A percentile compares a stretch with the other conserved stretches of the same genome.
These are phyloP conservation scores for Bugula neritina DNA, from an alignment of 2,888 invertebrate species.

Conservation along the genomic window DNA sequence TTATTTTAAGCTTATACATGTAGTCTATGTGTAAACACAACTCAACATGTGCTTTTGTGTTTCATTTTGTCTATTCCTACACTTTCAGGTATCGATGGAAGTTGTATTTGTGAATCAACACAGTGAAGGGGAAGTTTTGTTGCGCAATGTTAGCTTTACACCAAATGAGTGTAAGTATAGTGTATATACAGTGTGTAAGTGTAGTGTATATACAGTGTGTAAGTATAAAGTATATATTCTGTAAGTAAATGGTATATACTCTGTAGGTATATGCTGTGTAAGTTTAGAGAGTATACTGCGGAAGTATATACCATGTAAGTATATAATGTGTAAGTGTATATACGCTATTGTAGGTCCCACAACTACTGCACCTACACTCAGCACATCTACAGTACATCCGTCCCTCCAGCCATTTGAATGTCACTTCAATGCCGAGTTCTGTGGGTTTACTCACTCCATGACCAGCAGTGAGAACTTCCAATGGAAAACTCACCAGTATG, in stretches of 20 bases:
- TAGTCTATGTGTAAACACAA: too few relatives aligned
- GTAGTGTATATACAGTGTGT: too few relatives aligned
- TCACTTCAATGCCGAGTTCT: conserved; percentile 1
- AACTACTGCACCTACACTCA: background rate
- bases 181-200: background rate
- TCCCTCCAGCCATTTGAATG: background rate
- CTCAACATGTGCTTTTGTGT: too few relatives aligned
- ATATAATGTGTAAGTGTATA: too few relatives aligned
- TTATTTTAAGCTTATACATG: too few relatives aligned
- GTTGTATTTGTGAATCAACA: background rate
- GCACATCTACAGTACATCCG: background rate
- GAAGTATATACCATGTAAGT: too few relatives aligned
- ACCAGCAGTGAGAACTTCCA: conserved; percentile 2
- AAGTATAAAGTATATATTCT: too few relatives aligned
- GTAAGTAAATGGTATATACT: too few relatives aligned
- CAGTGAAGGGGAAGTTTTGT: background rate
- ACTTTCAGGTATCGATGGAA: background rate
- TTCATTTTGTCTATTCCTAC: too few relatives aligned
- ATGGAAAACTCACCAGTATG: background rate
- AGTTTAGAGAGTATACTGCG: too few relatives aligned
- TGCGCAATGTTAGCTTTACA: background rate
- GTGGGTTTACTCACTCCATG: conserved; percentile 5
- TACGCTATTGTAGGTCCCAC: background rate
- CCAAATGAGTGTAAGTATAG: background rate
- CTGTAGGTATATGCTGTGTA: too few relatives aligned